These are phyloP conservation scores for Triplophysa dalaica DNA, from an alignment of 2,113 vertebrate genomes.

Conservation along the genomic window DNA sequence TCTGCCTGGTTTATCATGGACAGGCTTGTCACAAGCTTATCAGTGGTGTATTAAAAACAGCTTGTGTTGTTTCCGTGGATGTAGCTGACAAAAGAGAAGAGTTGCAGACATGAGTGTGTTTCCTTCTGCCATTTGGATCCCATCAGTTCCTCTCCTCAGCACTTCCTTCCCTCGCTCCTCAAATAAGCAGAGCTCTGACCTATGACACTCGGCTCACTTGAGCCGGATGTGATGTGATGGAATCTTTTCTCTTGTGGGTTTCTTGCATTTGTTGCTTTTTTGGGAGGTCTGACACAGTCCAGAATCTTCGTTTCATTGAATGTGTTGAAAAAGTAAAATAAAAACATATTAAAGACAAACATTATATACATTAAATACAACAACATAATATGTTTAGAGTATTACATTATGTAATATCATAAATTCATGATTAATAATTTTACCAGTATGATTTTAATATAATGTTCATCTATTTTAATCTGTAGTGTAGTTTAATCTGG, in stretches of 20 bases:
- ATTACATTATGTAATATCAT: too few species aligned
- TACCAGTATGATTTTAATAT: too few species aligned
- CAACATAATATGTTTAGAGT: too few species aligned
- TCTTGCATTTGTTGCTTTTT: constrained; percentile 59
- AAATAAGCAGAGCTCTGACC: constrained; percentile 68
- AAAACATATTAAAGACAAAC: neutral
- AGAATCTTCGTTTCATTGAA: neutral
- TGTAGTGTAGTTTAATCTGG: too few species aligned
- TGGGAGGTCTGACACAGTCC: constrained; percentile 36
- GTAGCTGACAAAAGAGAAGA: constrained; percentile 60
- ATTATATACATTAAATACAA: too few species aligned
- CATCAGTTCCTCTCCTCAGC: constrained; percentile 55
- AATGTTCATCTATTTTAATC: too few species aligned
- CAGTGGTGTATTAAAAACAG: neutral
- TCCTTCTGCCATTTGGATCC: constrained; percentile 67
- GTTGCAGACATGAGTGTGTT: constrained; percentile 57
- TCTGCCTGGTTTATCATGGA: neutral
- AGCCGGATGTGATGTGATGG: constrained; percentile 66
- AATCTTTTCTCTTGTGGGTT: constrained; percentile 56
- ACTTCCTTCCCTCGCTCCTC: constrained; percentile 69
- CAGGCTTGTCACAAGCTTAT: neutral
- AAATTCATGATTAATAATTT: too few species aligned
- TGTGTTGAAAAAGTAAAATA: neutral
- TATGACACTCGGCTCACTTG: constrained; percentile 59
- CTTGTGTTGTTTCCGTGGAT: constrained; percentile 65